Evolutionary conservation across 2,888 invertebrate genomes (phyloP), one percentile per base, ranked within the genome.

Genomic region (Ophraella communa): DNA sequence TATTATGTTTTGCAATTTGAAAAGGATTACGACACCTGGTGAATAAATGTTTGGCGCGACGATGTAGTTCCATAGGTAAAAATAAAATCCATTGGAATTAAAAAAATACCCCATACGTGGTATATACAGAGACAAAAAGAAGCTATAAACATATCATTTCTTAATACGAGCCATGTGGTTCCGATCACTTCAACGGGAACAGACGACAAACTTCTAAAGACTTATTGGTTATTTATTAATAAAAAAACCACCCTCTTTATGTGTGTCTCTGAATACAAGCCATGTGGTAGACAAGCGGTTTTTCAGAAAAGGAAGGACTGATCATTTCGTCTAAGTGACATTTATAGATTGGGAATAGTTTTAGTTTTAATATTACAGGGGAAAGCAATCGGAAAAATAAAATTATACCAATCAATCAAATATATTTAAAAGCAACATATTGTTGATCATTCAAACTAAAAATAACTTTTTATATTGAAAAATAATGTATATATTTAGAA

Each of bases 161-260:
- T 66, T 65, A 66, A 70, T 70, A 70, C 55, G 65, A 58, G 60
- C 70, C 70, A 70, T 64, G 61, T 70, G 70, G 70, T 63, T 42
- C 59, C 63, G 65, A 70, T 70, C 70, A 62, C 68, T 63, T 63
- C 35, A 49, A 52, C 64, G 54, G 17, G 57, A 55, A 65, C 56
- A 57, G 64, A 64, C 64, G 69, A 67, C 66, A 65, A 64, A 59
- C 65, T 63, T 64, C 63, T 60, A 57, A 61, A 66, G 66, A 66
- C 67, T 63, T 70, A 70, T 70, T 68, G 70, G 70, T 65, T 70
- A 70, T 66, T 68, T 70, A 68, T 70, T 68, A 67, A 66, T 65
- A 66, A 70, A 68, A 65, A 70, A 68, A 66, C 62, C 55, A 68
- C 70, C 70, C 70, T 68, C 62, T 35, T 61, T 47, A 44, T 61